Evolutionary conservation across 1,140 invertebrate genomes (phyloP).

Genomic region (Periplaneta americana): DNA sequence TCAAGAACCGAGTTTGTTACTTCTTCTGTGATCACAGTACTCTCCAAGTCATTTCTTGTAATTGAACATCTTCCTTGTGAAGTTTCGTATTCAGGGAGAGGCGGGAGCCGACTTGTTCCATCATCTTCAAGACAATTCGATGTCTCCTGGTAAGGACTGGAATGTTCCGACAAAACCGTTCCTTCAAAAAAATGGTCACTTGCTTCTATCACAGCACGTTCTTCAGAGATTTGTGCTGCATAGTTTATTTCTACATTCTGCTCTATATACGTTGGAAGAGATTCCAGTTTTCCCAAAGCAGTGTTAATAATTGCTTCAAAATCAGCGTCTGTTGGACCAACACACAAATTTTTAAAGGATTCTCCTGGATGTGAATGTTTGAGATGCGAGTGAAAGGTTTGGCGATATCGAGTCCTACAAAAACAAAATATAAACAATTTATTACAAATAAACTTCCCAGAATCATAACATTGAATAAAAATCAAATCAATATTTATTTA

Average conservation of each 20-base stretch:
- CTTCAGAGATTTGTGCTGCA: background rate
- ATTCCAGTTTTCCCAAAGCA: background rate
- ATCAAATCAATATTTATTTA: background rate
- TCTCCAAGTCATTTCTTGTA: background rate
- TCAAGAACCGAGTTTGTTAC: background rate
- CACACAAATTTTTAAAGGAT: background rate
- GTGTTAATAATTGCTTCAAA: background rate
- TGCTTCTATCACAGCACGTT: background rate
- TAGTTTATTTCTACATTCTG: background rate
- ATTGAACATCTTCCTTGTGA: background rate
- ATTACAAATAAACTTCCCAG: background rate
- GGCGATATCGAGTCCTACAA: background rate
- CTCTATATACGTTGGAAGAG: background rate
- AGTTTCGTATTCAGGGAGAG: background rate
- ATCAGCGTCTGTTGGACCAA: background rate
- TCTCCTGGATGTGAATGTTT: background rate
- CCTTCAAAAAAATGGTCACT: background rate
- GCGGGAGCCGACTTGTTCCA: background rate
- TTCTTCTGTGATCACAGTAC: background rate
- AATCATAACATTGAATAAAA: background rate
- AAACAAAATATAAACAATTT: background rate
- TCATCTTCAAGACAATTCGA: background rate
- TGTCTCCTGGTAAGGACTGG: background rate
- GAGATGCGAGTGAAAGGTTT: background rate
- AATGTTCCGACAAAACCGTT: background rate